Evolutionary conservation across 35 echinoderm and acorn worm genomes (phyloP).

Genomic region (Heliocidaris erythrogramma): DNA sequence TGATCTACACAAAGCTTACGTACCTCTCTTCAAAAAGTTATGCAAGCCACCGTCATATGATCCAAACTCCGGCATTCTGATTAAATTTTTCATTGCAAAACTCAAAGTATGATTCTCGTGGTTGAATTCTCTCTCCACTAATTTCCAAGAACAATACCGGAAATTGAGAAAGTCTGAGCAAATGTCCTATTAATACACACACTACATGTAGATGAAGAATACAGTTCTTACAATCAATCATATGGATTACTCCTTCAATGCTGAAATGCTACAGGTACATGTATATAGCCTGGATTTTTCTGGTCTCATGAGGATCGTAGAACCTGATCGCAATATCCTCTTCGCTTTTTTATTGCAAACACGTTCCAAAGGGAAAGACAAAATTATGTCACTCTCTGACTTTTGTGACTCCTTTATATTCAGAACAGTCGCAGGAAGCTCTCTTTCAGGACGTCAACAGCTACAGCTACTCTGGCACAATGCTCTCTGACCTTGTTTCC

Average conservation of each 20-base stretch:
- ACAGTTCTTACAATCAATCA: too few relatives aligned
- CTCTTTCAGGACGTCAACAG: neutral
- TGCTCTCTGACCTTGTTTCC: neutral
- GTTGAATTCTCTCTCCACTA: neutral
- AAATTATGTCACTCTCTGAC: neutral
- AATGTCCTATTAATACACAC: neutral
- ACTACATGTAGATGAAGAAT: neutral
- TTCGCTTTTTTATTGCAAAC: neutral
- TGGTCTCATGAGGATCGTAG: neutral
- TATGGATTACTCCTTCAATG: neutral
- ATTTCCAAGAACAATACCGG: neutral
- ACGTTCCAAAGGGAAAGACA: neutral
- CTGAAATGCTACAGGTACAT: neutral
- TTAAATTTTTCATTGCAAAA: slow-evolving; percentile 4
- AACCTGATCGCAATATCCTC: neutral
- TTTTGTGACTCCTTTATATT: neutral
- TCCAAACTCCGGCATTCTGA: slow-evolving; percentile 5
- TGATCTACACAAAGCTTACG: neutral
- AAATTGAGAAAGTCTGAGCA: neutral
- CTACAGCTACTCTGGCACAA: neutral
- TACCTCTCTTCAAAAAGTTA: neutral
- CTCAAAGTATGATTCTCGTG: neutral
- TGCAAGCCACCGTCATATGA: neutral
- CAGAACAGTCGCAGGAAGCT: neutral
- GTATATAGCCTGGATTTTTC: neutral